Base-by-base conservation (phyloP, 1,140 invertebrate species). In the Babylonia areolata region DNA sequence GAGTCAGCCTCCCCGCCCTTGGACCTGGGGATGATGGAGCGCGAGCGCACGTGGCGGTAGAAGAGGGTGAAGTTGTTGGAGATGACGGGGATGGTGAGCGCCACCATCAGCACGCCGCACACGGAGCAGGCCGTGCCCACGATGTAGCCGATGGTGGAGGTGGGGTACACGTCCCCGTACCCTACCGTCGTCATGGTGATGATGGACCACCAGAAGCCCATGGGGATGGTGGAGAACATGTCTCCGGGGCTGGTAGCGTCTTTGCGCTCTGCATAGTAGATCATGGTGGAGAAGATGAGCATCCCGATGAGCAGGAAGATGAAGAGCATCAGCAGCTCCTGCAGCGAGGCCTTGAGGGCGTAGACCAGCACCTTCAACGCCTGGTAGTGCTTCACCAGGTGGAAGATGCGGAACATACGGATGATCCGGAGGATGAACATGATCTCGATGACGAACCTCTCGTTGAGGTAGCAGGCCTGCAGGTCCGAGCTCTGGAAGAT, bases 241-340 rank as follows among this genome's bases (percentile, higher is more conserved):
- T 92, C 90, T n/a, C 92, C 90, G 12, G 90, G 89, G n/a, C 88
- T 89, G 17, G 86, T 87, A 28, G 90, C 89, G 64, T 92, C 89
- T 75, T 92, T 89, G 39, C 98, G 96, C 95, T 99, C 99, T 80
- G 98, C 98, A 94, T 99, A 99, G 94, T 99, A 99, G 84, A 99
- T 98, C 90, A 99, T 96, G 92, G 97, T 98, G 90, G 98, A 98
- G 95, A 99, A 99, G 93, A 99, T 98, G 86, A 99, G 97, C 94
- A 99, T 99, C 92, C 98, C 98, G 90, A 99, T 96, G 87, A 99
- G 97, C 90, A 99, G 96, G 96, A 99, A 99, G 95, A 99, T 99
- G 88, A 99, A 98, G 89, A 99, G 95, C 88, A 99, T 96, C 37
- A 93, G 84, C 39, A 94, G 86, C 84, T 94, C 94, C 69, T 93